These are phyloP conservation scores for Diorhabda carinulata DNA, from an alignment of 1,140 invertebrate species.

Conservation along the genomic window DNA sequence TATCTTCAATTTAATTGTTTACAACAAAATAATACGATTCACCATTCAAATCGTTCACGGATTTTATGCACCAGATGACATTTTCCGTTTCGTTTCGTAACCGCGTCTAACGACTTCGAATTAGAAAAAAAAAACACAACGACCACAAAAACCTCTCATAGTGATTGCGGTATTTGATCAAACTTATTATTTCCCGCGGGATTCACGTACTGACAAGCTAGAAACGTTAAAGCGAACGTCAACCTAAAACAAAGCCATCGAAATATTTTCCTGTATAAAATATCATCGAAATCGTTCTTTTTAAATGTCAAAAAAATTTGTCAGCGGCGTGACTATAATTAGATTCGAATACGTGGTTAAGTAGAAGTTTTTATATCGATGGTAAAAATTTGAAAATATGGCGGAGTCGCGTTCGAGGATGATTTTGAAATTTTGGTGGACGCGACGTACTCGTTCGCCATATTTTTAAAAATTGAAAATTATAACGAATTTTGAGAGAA, in stretches of 20 bases:
- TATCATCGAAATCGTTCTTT: slow-evolving; percentile 15
- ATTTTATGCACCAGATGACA: background rate
- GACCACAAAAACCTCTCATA: slow-evolving; percentile 8
- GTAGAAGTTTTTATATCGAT: too few species aligned
- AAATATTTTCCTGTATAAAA: slow-evolving; percentile 27
- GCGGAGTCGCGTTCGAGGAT: too few species aligned
- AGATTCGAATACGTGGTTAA: too few species aligned
- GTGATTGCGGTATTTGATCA: slow-evolving; percentile 25
- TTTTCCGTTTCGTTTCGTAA: background rate
- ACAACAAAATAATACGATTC: too few species aligned
- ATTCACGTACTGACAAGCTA: slow-evolving; percentile 23
- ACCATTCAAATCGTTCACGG: too few species aligned
- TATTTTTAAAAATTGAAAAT: too few species aligned
- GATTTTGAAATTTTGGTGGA: too few species aligned
- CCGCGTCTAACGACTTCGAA: slow-evolving; percentile 1
- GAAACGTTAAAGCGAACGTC: background rate
- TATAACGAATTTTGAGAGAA: too few species aligned
- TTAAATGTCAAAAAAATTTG: slow-evolving; percentile 15
- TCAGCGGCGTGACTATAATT: slow-evolving; percentile 5
- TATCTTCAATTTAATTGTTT: too few species aligned
- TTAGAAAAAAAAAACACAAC: slow-evolving; percentile 6
- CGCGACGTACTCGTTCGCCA: too few species aligned
- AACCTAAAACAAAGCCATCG: slow-evolving; percentile 28
- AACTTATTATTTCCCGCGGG: slow-evolving; percentile 28
- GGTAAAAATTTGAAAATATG: too few species aligned